Percentiles rank a stretch among this genome's conserved stretches.
These are phyloP conservation scores for Sarcophaga carnaria DNA, from an alignment of 2,888 invertebrate genomes.

Conservation along the genomic window DNA sequence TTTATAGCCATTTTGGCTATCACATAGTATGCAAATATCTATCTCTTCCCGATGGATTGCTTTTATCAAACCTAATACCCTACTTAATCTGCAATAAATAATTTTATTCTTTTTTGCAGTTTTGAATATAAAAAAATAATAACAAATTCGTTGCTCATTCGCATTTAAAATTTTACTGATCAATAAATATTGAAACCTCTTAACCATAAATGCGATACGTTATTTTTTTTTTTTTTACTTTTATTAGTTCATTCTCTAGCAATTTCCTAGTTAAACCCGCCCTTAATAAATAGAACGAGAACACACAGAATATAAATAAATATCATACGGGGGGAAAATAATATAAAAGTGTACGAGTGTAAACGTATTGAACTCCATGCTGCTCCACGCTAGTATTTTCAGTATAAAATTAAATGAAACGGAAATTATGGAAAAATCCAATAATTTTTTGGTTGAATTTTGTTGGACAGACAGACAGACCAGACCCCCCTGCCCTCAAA, in stretches of 20 bases:
- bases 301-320: not conserved
- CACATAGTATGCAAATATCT: too few species aligned
- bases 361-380: not conserved
- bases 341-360: not conserved
- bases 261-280: constrained; percentile 33
- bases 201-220: not conserved
- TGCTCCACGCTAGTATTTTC: constrained; percentile 23
- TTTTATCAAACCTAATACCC: too few species aligned
- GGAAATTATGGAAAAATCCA: constrained; percentile 63
- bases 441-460: constrained; percentile 24
- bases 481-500: not conserved
- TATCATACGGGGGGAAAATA: not conserved
- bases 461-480: not conserved
- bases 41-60: too few species aligned
- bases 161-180: not conserved
- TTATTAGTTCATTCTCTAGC: not conserved
- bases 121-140: not conserved
- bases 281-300: constrained; percentile 3
- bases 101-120: too few species aligned
- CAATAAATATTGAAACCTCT: constrained; percentile 30
- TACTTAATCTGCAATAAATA: not conserved
- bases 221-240: not conserved
- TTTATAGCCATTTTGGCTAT: too few species aligned
- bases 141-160: not conserved
- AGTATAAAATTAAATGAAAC: constrained; percentile 61